Base-by-base conservation (phyloP, 2,113 vertebrate genomes). In the Crotalus viridis region DNA sequence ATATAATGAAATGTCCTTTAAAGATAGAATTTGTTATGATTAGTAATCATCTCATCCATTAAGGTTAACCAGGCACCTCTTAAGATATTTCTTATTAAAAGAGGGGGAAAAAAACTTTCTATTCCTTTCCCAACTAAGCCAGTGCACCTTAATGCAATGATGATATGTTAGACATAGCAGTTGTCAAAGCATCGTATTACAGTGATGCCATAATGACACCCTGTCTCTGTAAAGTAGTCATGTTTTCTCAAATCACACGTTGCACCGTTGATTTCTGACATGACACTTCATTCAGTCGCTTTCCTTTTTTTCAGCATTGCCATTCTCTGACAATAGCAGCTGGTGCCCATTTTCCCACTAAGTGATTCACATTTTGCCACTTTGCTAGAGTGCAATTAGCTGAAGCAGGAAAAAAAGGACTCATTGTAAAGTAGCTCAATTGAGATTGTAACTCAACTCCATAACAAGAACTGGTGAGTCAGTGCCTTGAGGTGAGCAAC, bases 81-180 rank as follows among this genome's bases (percentile, higher is more conserved):
- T 96, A 94, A 74, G 22, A 88, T 96, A 97, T 97, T 97, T 97
- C 97, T 97, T 98, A 98, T 98, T 98, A 98, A 97, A 97, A 61
- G 51, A 57, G 46, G 39, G 28, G 96, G 94, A 91, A 96, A 96
- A 96, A 97, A 94, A 95, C 96, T 97, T 97, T 97, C 96, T 97
- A 95, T 97, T 97, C 95, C 95, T 97, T 97, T 93, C 94, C 93
- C 97, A 97, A 61, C 97, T 97, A 97, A 97, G 97, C 97, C 96
- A 95, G 97, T 98, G 98, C 97, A 98, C 98, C 98, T 98, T 99
- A 99, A 99, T 99, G 98, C 98, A 98, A 98, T 99, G 99, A 99
- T 99, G 99, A 98, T 98, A 99, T 97, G 98, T 98, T 99, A 98
- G 98, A 97, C 96, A 96, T 98, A 95, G 98, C 97, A 98, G 98